Base-by-base conservation (phyloP, 2,888 invertebrate genomes). In the Flexamia atlantica region DNA sequence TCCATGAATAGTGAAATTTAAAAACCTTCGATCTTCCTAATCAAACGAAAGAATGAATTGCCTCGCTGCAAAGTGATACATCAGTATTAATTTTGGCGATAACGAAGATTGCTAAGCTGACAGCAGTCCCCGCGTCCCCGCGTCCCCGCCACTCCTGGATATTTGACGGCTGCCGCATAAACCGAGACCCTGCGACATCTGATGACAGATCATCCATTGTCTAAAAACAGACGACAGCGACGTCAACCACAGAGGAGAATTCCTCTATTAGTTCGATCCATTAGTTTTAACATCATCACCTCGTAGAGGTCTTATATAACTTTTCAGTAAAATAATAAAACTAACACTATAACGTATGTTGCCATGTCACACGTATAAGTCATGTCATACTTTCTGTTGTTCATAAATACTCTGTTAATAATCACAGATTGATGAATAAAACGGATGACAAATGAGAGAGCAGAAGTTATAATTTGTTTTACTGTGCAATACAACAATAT, bases 191-290 rank as follows among this genome's bases (percentile, higher is more conserved):
- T 14, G n/a, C 2, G 40, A 72, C 40, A n/a, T 12, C 2, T 12
- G 68, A 68, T 68, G 68, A 68, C 68, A 4, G 68, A 68, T 68
- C 32, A 36, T 17, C 68, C 20, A 68, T 30, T 36, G 36, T 30
- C 68, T 68, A 68, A 68, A 28, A 68, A 32, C 68, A 68, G 30
- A 12, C n/a, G n/a, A n/a, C n/a, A n/a, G n/a, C n/a, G n/a, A 30
- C 68, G 36, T 72, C 17, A 14, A n/a, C 40, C 10, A 28, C 17
- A 28, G 28, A 64, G 10, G 64, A 64, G 1, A 64, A 64, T 28
- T 25, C 7, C 64, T 64, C 30, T 9, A 64, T 64, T 64, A 28
- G 23, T 57, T 36, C 36, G 9, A 9, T 36, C 36, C 36, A 36
- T 36, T 36, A 4, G 36, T 7, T 36, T 36, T 9, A 9, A 36